These are phyloP conservation scores for Crotalus helleri DNA, from an alignment of 2,113 vertebrate genomes.

Conservation along the genomic window DNA sequence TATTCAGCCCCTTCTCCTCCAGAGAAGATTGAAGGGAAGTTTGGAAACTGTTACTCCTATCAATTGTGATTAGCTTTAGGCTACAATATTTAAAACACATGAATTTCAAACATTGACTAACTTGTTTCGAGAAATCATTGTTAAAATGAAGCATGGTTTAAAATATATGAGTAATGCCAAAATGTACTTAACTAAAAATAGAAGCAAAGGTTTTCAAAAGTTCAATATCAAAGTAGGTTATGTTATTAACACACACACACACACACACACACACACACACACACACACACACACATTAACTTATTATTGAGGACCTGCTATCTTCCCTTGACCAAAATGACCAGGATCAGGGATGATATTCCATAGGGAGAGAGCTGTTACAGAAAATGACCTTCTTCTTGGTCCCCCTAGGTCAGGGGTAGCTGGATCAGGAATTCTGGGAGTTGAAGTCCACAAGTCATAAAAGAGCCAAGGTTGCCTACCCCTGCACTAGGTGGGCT, in stretches of 20 bases:
- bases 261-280: no score
- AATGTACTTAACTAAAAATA: background rate
- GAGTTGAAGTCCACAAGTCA: no score
- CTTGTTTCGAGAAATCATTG: background rate
- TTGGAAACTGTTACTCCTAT: background rate
- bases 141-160: background rate
- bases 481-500: background rate
- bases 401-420: background rate
- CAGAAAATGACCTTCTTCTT: no score
- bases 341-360: background rate
- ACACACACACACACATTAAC: background rate
- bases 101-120: background rate
- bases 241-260: background rate
- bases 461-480: no score
- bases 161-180: background rate
- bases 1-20: background rate
- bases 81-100: background rate
- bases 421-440: no score
- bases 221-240: background rate
- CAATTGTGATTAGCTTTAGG: background rate
- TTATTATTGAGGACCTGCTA: background rate
- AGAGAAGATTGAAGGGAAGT: background rate
- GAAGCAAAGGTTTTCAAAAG: background rate
- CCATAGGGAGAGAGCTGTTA: no score
- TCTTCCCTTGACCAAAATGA: background rate